Conservation (phyloP, 1,140 invertebrate genomes). For the Megalonaias nervosa region DNA sequence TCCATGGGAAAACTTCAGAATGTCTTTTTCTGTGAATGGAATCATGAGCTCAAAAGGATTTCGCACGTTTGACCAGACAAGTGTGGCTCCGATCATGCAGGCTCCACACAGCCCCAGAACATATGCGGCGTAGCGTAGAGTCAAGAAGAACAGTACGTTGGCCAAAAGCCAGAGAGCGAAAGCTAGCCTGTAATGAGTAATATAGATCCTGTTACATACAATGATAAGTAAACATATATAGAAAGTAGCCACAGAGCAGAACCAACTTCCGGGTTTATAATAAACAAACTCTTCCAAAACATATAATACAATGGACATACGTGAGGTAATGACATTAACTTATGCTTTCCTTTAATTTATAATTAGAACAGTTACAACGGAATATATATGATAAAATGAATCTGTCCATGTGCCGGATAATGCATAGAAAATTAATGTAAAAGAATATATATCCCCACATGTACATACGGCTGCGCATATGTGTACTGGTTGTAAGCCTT, state of each 20-base stretch:
- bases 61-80: conserved; percentile 87
- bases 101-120: conserved; percentile 84
- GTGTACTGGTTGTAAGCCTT: neutral
- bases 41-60: conserved; percentile 88
- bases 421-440: neutral
- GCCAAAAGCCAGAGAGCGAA: conserved; percentile 84
- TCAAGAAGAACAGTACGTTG: conserved; percentile 91
- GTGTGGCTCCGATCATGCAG: conserved; percentile 80
- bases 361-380: neutral
- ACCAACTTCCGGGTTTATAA: neutral
- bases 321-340: neutral
- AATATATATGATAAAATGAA: too few species aligned
- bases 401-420: too few species aligned
- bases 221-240: neutral
- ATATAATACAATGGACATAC: neutral
- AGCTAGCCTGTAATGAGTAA: conserved; percentile 20
- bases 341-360: neutral
- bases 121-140: conserved; percentile 94
- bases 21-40: conserved; percentile 77
- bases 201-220: neutral
- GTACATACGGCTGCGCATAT: neutral
- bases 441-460: neutral
- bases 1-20: conserved; percentile 76
- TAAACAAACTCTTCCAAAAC: neutral
- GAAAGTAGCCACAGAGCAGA: neutral